Conservation (phyloP, 2,888 invertebrate species). For the Laothoe populi region DNA sequence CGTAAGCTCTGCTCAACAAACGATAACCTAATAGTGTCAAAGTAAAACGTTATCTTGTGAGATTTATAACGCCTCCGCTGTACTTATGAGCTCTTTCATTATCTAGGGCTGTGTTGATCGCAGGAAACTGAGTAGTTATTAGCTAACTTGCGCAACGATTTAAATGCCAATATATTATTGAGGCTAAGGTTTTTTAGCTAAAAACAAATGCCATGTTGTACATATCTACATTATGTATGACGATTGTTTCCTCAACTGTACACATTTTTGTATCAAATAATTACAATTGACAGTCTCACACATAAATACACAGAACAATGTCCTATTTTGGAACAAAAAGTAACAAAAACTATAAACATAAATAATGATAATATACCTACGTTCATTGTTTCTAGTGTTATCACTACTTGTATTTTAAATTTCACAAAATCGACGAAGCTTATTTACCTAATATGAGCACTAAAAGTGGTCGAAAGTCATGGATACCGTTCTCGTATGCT, state of each 20-base stretch:
- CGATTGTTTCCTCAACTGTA: too few species aligned
- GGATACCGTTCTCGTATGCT: conserved; percentile 6
- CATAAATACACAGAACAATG: too few species aligned
- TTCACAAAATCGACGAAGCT: background rate
- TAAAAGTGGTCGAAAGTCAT: conserved; percentile 2
- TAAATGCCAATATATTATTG: too few species aligned
- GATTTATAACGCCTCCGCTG: conserved; percentile 53
- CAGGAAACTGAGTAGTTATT: conserved; percentile 39
- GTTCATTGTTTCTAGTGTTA: background rate
- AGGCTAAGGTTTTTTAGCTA: too few species aligned
- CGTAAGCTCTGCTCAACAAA: conserved; percentile 42
- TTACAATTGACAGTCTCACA: too few species aligned
- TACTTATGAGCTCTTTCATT: conserved; percentile 50
- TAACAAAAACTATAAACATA: too few species aligned
- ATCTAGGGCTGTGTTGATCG: conserved; percentile 50
- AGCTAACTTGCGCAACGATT: conserved; percentile 5
- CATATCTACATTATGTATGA: too few species aligned
- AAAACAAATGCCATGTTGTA: too few species aligned
- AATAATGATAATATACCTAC: background rate
- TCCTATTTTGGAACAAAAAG: background rate
- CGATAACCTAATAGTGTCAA: conserved; percentile 32
- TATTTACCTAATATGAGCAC: conserved; percentile 6
- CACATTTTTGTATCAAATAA: too few species aligned
- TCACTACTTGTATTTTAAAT: background rate
- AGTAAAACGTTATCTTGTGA: conserved; percentile 51